Percentiles rank a stretch among this genome's conserved stretches.
Conservation (phyloP, 37 sponge, comb jelly and placozoan genomes). For the Tethya wilhelma region DNA sequence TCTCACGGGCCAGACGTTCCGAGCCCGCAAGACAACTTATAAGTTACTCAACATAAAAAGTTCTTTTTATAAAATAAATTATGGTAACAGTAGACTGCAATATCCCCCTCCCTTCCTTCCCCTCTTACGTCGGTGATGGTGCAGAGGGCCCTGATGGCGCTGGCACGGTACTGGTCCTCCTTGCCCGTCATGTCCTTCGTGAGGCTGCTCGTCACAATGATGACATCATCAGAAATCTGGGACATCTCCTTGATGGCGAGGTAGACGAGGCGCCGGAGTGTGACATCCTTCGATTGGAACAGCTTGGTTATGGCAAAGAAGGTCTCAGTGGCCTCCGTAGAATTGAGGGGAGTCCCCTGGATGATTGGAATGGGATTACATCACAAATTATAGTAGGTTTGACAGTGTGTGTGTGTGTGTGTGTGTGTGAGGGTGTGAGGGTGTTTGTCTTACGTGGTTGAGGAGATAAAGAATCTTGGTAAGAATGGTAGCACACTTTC, state of each 20-base stretch:
- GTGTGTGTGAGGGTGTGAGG: background rate
- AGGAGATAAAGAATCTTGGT: slow-evolving; percentile 93
- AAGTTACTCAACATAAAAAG: no score
- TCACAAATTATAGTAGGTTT: no score
- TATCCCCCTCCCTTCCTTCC: no score
- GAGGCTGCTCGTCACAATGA: slow-evolving; percentile 97
- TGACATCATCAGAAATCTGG: slow-evolving; percentile 91
- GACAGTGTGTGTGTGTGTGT: background rate
- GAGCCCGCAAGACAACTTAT: no score
- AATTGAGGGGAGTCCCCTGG: slow-evolving; percentile 72
- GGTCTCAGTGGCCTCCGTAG: slow-evolving; percentile 92
- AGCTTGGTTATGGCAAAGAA: slow-evolving; percentile 97
- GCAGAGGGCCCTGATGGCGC: slow-evolving; percentile 92
- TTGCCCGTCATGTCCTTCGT: slow-evolving; percentile 99
- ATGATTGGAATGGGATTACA: no score
- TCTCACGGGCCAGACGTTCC: no score
- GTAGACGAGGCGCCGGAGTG: slow-evolving; percentile 87
- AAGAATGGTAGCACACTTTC: slow-evolving; percentile 79
- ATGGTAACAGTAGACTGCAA: no score
- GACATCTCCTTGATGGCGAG: slow-evolving; percentile 89
- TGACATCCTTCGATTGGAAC: slow-evolving; percentile 92
- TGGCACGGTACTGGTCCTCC: slow-evolving; percentile 91
- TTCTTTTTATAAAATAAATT: no score
- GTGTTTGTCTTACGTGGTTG: slow-evolving; percentile 77
- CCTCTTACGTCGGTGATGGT: slow-evolving; percentile 91